phyloP scores from a whole-genome alignment of 1,140 invertebrate species.

The Oscheius sp. region DNA sequence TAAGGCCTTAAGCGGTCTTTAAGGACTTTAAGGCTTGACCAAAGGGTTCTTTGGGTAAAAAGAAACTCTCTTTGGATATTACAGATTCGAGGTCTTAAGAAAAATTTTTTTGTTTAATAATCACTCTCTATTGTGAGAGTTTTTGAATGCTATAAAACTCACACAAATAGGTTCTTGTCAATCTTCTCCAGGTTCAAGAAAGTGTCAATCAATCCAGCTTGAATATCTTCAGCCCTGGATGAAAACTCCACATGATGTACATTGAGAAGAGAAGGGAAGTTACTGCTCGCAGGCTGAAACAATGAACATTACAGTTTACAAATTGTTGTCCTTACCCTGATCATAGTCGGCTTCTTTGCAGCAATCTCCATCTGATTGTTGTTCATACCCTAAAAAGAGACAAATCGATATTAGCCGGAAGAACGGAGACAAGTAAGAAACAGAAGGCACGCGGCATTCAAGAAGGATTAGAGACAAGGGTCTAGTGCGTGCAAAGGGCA shows the following conservation, averaged over 20 bases:
- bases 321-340: too few relatives aligned
- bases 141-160: not conserved
- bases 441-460: not conserved
- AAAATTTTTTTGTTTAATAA: too few relatives aligned
- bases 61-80: too few relatives aligned
- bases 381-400: not conserved
- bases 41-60: too few relatives aligned
- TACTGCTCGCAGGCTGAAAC: not conserved
- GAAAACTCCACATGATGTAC: slow-evolving; percentile 24
- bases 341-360: not conserved
- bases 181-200: slow-evolving; percentile 40
- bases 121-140: too few relatives aligned
- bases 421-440: not conserved
- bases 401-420: not conserved
- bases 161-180: slow-evolving; percentile 39
- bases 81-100: too few relatives aligned
- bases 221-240: slow-evolving; percentile 21
- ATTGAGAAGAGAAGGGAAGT: not conserved
- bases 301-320: too few relatives aligned
- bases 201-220: slow-evolving; percentile 30
- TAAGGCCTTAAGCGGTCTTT: too few relatives aligned
- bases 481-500: too few relatives aligned
- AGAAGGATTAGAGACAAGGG: too few relatives aligned
- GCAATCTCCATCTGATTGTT: not conserved
- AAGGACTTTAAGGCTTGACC: too few relatives aligned